Percentiles rank a stretch among this genome's conserved stretches.
Conservation (phyloP, 2,113 vertebrate genomes). For the Dasyurus viverrinus region DNA sequence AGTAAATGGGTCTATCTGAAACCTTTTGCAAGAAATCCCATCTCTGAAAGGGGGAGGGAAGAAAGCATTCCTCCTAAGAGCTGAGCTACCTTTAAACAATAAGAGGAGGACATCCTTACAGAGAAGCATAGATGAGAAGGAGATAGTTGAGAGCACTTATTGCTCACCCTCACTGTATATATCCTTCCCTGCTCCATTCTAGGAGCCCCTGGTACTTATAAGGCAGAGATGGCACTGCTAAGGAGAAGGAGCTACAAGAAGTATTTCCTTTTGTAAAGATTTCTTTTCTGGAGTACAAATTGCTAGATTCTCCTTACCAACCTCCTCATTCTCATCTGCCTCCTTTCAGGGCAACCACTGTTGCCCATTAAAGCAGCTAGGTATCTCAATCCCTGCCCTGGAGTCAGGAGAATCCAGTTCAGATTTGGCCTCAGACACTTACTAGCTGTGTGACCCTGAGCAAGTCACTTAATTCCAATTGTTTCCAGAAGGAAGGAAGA, state of each 20-base stretch:
- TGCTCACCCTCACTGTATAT: neutral
- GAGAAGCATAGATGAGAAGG: neutral
- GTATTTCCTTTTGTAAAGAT: neutral
- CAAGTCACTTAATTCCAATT: neutral
- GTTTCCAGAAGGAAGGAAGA: neutral
- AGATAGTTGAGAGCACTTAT: neutral
- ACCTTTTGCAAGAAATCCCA: neutral
- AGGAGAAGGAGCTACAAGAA: neutral
- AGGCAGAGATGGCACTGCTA: neutral
- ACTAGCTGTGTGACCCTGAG: neutral
- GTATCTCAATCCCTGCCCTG: too few relatives aligned
- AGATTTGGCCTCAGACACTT: neutral
- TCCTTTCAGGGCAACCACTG: neutral
- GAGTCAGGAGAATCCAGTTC: neutral
- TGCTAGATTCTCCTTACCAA: neutral
- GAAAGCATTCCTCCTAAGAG: neutral
- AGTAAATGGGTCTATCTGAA: neutral
- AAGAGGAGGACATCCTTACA: neutral
- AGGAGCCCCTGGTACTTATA: neutral
- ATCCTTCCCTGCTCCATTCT: neutral
- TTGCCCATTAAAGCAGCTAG: neutral
- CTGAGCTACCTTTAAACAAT: neutral
- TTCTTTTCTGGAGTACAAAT: too few relatives aligned
- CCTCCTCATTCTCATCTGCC: neutral
- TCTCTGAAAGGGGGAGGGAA: neutral